These are phyloP conservation scores for Zeus faber DNA, from an alignment of 2,113 vertebrate genomes.

Conservation along the genomic window DNA sequence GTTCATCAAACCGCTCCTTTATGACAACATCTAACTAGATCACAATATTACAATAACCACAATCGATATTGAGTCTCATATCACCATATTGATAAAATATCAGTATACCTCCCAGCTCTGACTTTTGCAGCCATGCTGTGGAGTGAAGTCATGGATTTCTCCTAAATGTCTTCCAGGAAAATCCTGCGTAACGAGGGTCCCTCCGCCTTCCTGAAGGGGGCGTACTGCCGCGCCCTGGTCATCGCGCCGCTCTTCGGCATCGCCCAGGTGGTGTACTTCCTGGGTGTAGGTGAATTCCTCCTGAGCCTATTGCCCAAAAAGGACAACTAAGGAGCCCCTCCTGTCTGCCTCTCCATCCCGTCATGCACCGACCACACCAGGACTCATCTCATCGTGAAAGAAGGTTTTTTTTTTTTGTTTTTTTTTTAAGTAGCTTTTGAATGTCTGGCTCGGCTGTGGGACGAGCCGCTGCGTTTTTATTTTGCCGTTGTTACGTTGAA, in stretches of 20 bases:
- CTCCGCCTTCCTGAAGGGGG: constrained; percentile 92
- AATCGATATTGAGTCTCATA: no score
- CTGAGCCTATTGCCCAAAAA: constrained; percentile 82
- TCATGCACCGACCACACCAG: constrained; percentile 45
- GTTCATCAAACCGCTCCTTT: no score
- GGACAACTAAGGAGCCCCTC: constrained; percentile 67
- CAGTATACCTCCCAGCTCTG: no score
- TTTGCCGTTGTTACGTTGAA: constrained; percentile 59
- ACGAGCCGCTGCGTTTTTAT: constrained; percentile 4
- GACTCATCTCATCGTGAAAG: constrained; percentile 49
- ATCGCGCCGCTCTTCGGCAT: constrained; percentile 97
- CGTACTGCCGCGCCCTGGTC: constrained; percentile 97
- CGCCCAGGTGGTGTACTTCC: constrained; percentile 95
- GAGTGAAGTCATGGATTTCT: no score
- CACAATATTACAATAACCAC: no score
- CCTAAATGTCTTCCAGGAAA: constrained; percentile 83
- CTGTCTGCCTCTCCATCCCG: constrained; percentile 57
- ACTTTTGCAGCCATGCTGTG: no score
- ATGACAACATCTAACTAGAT: no score
- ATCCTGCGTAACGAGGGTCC: constrained; percentile 90
- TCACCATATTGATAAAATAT: no score
- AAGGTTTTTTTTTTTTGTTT: constrained; percentile 19
- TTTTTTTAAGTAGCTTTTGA: constrained; percentile 29
- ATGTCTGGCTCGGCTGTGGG: no score
- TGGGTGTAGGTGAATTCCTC: constrained; percentile 91